Conservation (phyloP, 2,113 vertebrate species). For the Erythrocebus patas region DNA sequence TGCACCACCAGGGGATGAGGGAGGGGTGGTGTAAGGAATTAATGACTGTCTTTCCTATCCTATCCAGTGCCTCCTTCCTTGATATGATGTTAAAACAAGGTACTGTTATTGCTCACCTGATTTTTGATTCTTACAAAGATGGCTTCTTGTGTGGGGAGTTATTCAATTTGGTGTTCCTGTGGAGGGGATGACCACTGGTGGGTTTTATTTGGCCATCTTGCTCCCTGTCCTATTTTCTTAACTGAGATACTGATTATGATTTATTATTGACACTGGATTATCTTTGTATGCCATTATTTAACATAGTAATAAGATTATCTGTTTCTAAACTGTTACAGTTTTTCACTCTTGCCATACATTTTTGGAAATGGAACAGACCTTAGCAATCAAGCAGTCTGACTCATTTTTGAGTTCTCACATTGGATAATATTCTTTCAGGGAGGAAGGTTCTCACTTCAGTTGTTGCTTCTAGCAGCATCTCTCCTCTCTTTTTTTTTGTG, state of each 20-base stretch:
- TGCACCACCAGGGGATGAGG: too few relatives aligned
- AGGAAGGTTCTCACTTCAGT: neutral
- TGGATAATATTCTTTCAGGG: neutral
- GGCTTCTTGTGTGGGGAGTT: too few relatives aligned
- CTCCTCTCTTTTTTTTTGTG: neutral
- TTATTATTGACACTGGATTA: constrained; percentile 30
- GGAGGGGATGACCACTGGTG: too few relatives aligned
- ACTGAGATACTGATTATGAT: constrained; percentile 8
- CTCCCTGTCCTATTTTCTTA: constrained; percentile 12
- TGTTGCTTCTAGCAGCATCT: neutral
- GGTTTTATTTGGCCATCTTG: too few relatives aligned
- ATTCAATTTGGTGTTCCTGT: too few relatives aligned
- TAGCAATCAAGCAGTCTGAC: neutral
- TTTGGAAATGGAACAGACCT: neutral
- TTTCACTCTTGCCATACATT: neutral
- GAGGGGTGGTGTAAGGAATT: too few relatives aligned
- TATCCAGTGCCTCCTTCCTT: too few relatives aligned
- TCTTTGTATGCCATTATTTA: constrained; percentile 44
- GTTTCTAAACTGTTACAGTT: neutral
- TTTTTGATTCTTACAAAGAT: too few relatives aligned
- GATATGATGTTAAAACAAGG: too few relatives aligned
- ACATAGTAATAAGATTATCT: constrained; percentile 21
- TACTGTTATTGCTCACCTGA: too few relatives aligned
- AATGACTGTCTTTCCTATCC: too few relatives aligned
- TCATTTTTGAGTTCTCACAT: constrained; percentile 19